These are phyloP conservation scores for Pycnomerus fuliginosus DNA, from an alignment of 2,888 invertebrate genomes.

Conservation along the genomic window DNA sequence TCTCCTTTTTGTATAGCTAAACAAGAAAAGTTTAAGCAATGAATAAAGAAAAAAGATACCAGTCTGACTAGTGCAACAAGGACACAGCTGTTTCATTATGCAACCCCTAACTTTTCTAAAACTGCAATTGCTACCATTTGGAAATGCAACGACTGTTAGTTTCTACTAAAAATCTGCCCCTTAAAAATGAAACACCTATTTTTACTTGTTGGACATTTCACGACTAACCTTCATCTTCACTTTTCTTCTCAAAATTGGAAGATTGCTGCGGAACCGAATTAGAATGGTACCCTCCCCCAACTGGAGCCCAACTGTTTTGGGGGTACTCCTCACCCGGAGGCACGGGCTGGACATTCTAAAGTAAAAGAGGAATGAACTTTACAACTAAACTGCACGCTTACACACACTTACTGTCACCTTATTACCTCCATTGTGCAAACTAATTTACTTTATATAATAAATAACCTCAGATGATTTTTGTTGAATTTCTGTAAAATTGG, in stretches of 20 bases:
- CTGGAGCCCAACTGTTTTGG: slow-evolving; percentile 36
- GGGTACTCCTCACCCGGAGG: slow-evolving; percentile 32
- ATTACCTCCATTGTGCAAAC: slow-evolving; percentile 28
- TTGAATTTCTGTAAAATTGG: slow-evolving; percentile 35
- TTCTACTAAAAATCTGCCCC: no score
- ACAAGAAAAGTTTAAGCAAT: no score
- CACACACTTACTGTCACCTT: slow-evolving; percentile 30
- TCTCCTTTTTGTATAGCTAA: no score
- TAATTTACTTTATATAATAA: slow-evolving; percentile 23
- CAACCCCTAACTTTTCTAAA: no score
- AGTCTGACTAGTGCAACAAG: no score
- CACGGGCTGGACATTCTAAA: slow-evolving; percentile 34
- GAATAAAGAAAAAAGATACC: no score
- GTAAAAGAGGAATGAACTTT: slow-evolving; percentile 23
- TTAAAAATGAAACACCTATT: no score
- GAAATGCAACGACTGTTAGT: no score
- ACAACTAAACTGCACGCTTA: slow-evolving; percentile 3
- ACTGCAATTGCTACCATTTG: no score
- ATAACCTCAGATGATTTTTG: slow-evolving; percentile 31
- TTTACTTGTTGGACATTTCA: no score
- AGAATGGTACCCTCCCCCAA: slow-evolving; percentile 26
- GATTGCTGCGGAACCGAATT: slow-evolving; percentile 35
- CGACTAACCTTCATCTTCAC: slow-evolving; percentile 23
- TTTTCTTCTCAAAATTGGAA: slow-evolving; percentile 22
- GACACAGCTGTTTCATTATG: no score